These are phyloP conservation scores for Drosophila maculinotata DNA, from an alignment of 2,888 invertebrate species.

Conservation along the genomic window DNA sequence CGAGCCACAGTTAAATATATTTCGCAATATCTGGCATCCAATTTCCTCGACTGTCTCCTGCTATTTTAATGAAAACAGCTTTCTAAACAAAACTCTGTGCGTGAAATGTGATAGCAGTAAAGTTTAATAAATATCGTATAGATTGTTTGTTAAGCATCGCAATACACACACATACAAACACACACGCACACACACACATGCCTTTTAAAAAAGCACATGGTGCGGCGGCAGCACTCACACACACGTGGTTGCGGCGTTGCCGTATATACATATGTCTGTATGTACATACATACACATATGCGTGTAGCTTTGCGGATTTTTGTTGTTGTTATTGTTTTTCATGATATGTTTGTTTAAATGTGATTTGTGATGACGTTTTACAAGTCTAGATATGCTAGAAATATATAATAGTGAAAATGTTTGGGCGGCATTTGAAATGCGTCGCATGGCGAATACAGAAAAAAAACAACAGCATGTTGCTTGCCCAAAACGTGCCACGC, in stretches of 20 bases:
- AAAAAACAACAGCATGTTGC: slow-evolving; percentile 68
- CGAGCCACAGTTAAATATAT: slow-evolving; percentile 23
- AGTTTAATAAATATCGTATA: slow-evolving; percentile 34
- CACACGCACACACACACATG: too few relatives aligned
- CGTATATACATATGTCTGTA: slow-evolving; percentile 9
- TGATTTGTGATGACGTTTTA: background rate
- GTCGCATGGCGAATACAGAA: slow-evolving; percentile 29
- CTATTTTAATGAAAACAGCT: slow-evolving; percentile 40
- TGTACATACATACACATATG: slow-evolving; percentile 1
- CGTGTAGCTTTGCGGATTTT: slow-evolving; percentile 3
- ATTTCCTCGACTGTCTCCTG: slow-evolving; percentile 28
- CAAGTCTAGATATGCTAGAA: background rate
- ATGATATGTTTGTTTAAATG: background rate
- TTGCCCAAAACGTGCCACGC: slow-evolving; percentile 68
- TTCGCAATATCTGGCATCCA: slow-evolving; percentile 18
- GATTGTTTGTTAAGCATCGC: slow-evolving; percentile 55
- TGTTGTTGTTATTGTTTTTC: slow-evolving; percentile 62
- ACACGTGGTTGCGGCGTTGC: slow-evolving; percentile 65
- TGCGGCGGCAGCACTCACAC: slow-evolving; percentile 62
- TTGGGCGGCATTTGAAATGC: slow-evolving; percentile 18
- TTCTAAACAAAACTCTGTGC: slow-evolving; percentile 63
- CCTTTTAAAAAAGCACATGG: slow-evolving; percentile 79
- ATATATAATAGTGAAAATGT: background rate
- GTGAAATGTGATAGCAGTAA: slow-evolving; percentile 68
- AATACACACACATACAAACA: slow-evolving; percentile 18